These are phyloP conservation scores for Aselliscus stoliczkanus DNA, from an alignment of 2,797 vertebrate species.

Conservation along the genomic window DNA sequence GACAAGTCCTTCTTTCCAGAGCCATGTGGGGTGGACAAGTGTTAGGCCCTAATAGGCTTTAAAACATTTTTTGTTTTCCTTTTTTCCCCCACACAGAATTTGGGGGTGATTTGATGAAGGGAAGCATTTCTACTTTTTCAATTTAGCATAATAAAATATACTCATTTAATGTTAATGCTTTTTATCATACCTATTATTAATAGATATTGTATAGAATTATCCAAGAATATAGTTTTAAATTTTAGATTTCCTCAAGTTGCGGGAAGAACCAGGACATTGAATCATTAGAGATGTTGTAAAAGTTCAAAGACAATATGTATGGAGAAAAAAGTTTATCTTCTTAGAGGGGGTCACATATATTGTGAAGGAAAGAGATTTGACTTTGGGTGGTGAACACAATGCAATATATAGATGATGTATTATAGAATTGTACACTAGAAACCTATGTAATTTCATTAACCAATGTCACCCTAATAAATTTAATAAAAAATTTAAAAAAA, in stretches of 20 bases:
- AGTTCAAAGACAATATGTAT: too few species aligned
- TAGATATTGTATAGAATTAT: not conserved
- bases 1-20: not conserved
- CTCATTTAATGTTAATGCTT: not conserved
- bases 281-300: too few species aligned
- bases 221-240: conserved; percentile 40
- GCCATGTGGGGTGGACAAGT: not conserved
- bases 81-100: not conserved
- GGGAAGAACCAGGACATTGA: not conserved
- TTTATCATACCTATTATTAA: not conserved
- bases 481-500: too few species aligned
- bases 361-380: too few species aligned
- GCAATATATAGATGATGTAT: too few species aligned
- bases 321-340: too few species aligned
- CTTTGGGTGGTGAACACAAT: too few species aligned
- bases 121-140: not conserved
- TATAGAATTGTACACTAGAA: too few species aligned
- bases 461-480: too few species aligned
- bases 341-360: too few species aligned
- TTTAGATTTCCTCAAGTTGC: conserved; percentile 76
- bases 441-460: too few species aligned
- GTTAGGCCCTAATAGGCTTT: not conserved
- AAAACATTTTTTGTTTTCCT: not conserved
- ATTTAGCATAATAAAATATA: not conserved
- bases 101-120: not conserved